Conservation (phyloP, 2,888 invertebrate genomes). For the Baccha elongata region DNA sequence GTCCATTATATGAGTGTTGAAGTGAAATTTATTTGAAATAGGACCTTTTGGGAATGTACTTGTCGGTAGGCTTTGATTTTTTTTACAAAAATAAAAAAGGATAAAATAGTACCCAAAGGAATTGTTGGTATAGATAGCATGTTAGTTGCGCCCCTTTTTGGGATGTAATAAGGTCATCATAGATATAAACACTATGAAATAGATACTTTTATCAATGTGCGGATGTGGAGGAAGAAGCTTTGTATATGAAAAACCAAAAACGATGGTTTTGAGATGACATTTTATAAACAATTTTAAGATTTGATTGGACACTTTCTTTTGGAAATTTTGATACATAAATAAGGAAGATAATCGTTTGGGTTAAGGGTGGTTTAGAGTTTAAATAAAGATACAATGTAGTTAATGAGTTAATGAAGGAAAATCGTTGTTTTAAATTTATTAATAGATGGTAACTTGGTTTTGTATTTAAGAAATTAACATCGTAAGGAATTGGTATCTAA, state of each 20-base stretch:
- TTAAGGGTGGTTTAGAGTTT: background rate
- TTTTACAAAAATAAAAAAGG: slow-evolving; percentile 55
- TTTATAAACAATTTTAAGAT: slow-evolving; percentile 58
- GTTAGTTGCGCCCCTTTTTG: slow-evolving; percentile 15
- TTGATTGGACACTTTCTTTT: slow-evolving; percentile 67
- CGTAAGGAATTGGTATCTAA: too few species aligned
- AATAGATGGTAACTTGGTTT: too few species aligned
- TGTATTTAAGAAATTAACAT: too few species aligned
- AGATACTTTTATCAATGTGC: slow-evolving; percentile 56
- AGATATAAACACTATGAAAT: slow-evolving; percentile 69
- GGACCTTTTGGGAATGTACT: slow-evolving; percentile 48
- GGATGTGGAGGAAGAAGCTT: background rate
- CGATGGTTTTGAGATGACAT: slow-evolving; percentile 41
- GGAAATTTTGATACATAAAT: slow-evolving; percentile 65
- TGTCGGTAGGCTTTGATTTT: slow-evolving; percentile 67
- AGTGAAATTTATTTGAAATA: slow-evolving; percentile 67
- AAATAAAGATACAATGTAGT: background rate
- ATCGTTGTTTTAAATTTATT: background rate
- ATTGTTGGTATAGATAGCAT: slow-evolving; percentile 48
- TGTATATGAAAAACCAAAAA: background rate
- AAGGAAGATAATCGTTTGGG: slow-evolving; percentile 50
- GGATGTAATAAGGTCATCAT: slow-evolving; percentile 53
- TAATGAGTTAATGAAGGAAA: background rate
- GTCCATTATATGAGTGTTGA: slow-evolving; percentile 32
- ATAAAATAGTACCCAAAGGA: slow-evolving; percentile 65